Evolutionary conservation across 2,888 invertebrate genomes (phyloP), one percentile per base, ranked within the genome.

Genomic region (Doris montereyensis): DNA sequence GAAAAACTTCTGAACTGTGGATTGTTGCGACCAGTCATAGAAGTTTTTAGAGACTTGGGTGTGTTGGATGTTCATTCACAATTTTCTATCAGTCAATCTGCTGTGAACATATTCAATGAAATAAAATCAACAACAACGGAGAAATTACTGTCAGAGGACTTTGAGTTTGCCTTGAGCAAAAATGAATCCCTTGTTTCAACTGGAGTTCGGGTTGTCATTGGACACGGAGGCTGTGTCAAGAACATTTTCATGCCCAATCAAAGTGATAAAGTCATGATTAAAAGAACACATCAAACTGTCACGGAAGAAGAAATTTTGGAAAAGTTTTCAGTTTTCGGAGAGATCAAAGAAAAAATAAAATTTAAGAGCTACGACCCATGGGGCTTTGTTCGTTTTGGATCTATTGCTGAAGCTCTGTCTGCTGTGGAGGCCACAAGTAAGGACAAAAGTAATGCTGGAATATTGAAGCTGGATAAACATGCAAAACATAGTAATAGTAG

Each of bases 241-340:
- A 81, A 83, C 10, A 65, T 88, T 4, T 81, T 88, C 28, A 84
- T 85, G 84, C 85, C 87, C 32, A 34, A 84, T 32, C 82, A 88
- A 65, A 87, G 81, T 78, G 83, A 84, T 58, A 80, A 83, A 30
- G 77, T 86, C 24, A 79, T 83, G 30, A 81, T 87, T 34, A 82
- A 77, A 10, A 81, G 76, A n/a, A 77, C 82, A 8, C 75, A 35
- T 24, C 34, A 73, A 21, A 28, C 35, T 5, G 68, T 80, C 0
- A 81, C 79, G 5, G 78, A 80, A 62, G 73, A 72, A 26, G 70
- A 35, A 4, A 71, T 84, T 2, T 34, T 60, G 41, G 35, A 41
- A n/a, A 83, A 81, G 34, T 86, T 85, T 79, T 76, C 80, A n/a
- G 8, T 67, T 8, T 84, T 84, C 77, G 86, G 85, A 17, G 70